Evolutionary conservation across 2,797 vertebrate genomes (phyloP), one percentile per base, ranked within the genome.

Genomic region (Alfaro cultratus): DNA sequence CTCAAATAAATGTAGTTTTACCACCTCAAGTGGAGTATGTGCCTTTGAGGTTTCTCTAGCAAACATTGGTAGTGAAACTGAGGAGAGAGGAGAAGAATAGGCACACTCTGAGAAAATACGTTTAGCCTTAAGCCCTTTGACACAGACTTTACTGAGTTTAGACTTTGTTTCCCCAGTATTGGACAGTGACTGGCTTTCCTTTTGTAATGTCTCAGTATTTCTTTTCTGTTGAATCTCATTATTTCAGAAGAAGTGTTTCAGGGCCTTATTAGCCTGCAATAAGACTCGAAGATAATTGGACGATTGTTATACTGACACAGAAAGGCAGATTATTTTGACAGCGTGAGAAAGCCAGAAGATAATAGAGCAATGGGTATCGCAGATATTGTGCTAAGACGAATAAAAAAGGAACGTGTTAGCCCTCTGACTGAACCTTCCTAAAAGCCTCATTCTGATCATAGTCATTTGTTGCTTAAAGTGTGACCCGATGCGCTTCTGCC

Each of bases 401-500:
- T 74, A 15, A 23, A 39, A 53, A 57, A 16, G 21, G 31, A 41
- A 41, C 26, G 13, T 12, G 3, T 46, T 62, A 23, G 41, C 47
- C 34, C 53, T 49, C 34, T 77, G 36, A 43, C 36, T 12, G 31
- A 47, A 12, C 41, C 55, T 23, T 8, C n/a, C 36, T 55, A 4
- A 23, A 55, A 39, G 13, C 31, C 47, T 62, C 26, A 39, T n/a
- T 36, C 29, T 26, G 49, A 39, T 73, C 41, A 29, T 18, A 60
- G 11, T 15, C 11, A 62, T 46, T 34, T 71, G 36, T 57, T 86
- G 45, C 47, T 73, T 74, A 80, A 26, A 72, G 53, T 78, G 12
- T 76, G 43, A 43, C 72, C 73, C 79, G 60, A 72, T 81, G 77
- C 71, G 75, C 84, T 72, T 62, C 31, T 68, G 43, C 76, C 73